A percentile compares a stretch with the other conserved stretches of the same genome.
Conservation (phyloP, 2,113 vertebrate genomes). For the Maccullochella peelii region DNA sequence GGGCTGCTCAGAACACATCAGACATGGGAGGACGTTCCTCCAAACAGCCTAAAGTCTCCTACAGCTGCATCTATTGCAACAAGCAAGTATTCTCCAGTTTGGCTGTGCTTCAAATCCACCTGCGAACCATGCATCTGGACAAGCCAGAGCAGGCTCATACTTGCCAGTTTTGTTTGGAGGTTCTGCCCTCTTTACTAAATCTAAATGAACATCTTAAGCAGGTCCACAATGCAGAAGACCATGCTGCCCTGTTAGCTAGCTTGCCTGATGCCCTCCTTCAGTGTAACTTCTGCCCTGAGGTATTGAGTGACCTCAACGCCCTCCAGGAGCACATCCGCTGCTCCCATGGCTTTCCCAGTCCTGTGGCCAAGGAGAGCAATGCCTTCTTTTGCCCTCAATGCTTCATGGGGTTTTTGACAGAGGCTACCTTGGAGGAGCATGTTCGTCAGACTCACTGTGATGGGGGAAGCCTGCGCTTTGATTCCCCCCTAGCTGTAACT, state of each 20-base stretch:
- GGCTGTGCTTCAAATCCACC: slow-evolving; percentile 95
- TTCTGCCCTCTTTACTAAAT: slow-evolving; percentile 96
- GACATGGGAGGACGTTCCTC: slow-evolving; percentile 89
- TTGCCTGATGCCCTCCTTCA: slow-evolving; percentile 94
- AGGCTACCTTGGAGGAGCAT: slow-evolving; percentile 96
- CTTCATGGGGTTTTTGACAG: slow-evolving; percentile 98
- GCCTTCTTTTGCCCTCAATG: slow-evolving; percentile 99
- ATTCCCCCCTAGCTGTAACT: slow-evolving; percentile 93
- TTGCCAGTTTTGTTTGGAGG: slow-evolving; percentile 97
- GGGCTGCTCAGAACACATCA: slow-evolving; percentile 90
- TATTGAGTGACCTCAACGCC: slow-evolving; percentile 93
- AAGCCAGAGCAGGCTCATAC: slow-evolving; percentile 98
- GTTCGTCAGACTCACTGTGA: slow-evolving; percentile 97
- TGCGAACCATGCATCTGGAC: slow-evolving; percentile 98
- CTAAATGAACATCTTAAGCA: slow-evolving; percentile 98
- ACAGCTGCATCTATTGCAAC: slow-evolving; percentile 98
- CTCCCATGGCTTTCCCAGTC: slow-evolving; percentile 94
- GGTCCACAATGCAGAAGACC: slow-evolving; percentile 93
- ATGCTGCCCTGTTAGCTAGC: slow-evolving; percentile 89
- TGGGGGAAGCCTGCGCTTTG: slow-evolving; percentile 92
- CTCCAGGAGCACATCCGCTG: slow-evolving; percentile 98
- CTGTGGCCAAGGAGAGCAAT: slow-evolving; percentile 95
- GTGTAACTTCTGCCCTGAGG: slow-evolving; percentile 98
- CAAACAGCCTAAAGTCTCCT: slow-evolving; percentile 94
- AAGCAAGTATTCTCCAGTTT: slow-evolving; percentile 97